Evolutionary conservation across 2,888 invertebrate genomes (phyloP), one percentile per base, ranked within the genome.

Genomic region (Lacanobia oleracea): DNA sequence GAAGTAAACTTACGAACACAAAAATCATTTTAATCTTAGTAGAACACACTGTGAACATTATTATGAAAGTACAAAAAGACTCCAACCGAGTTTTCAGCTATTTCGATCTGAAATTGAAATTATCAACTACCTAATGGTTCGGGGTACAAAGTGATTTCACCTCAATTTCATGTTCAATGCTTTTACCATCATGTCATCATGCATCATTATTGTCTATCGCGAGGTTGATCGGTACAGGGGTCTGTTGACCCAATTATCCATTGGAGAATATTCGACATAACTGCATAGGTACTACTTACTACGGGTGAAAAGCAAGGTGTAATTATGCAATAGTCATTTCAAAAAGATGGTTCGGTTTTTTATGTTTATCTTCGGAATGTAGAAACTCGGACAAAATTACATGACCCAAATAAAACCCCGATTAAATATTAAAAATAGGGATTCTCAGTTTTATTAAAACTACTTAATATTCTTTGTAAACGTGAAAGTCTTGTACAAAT

Each of bases 141-240:
- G 10, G 40, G 9, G 16, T 21, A 50, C 76, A 65, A 61, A 62
- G 33, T 65, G 43, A 68, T 65, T 74, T 60, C 61, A 70, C 56
- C 50, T 48, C 50, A 60, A 67, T 67, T 77, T 68, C 65, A 50
- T 64, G 57, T 54, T 51, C 56, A 68, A 37, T 73, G 74, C 70
- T 79, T 82, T 82, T 60, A 71, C 51, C 51, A 37, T 43, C 9
- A 48, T 27, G 65, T 62, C 61, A 48, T 53, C 40, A 51, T 51
- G 56, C 53, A 59, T 68, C 54, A 65, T 61, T 51, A 63, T 48
- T 53, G 56, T 54, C 23, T 67, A 63, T 82, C 66, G 50, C 50
- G 57, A 54, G 65, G 57, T 72, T 54, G 61, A 77, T 81, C 61
- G 23, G 40, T 51, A 50, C 14, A 21, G 23, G 45, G 16, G 16